Conservation (phyloP, 2,113 vertebrate species). For the Scalopus aquaticus region DNA sequence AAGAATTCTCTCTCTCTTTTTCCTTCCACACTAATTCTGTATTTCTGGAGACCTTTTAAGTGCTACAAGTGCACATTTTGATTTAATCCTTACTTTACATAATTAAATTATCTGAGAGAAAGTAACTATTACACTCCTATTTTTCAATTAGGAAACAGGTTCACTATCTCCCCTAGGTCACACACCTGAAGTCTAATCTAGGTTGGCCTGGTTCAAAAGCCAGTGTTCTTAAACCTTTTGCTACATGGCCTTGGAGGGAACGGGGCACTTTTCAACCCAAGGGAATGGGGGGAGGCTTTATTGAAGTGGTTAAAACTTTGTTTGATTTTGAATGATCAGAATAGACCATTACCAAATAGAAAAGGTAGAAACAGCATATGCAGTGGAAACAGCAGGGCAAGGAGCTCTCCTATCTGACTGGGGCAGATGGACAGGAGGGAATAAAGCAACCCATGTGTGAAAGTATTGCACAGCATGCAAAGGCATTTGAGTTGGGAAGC, state of each 20-base stretch:
- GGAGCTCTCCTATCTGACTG: neutral
- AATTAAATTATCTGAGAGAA: constrained; percentile 7
- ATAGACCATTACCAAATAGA: neutral
- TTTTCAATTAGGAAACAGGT: neutral
- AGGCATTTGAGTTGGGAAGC: neutral
- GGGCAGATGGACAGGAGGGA: neutral
- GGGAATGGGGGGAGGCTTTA: neutral
- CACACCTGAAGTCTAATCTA: neutral
- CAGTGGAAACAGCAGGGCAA: neutral
- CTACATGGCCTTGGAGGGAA: neutral
- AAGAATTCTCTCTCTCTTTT: neutral
- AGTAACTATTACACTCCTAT: neutral
- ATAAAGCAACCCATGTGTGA: accelerated
- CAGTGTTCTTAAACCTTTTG: neutral
- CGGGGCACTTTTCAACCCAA: neutral
- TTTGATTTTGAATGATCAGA: constrained; percentile 3
- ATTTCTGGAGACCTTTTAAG: neutral
- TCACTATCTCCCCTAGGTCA: constrained; percentile 3
- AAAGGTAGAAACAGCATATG: neutral
- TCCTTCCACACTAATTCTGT: neutral
- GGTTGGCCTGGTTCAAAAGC: neutral
- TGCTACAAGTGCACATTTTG: neutral
- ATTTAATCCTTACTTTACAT: neutral
- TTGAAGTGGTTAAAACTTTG: neutral
- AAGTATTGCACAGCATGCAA: neutral